A percentile compares a stretch with the other conserved stretches of the same genome.
These are phyloP conservation scores for Acanthosoma haemorrhoidale DNA, from an alignment of 2,888 invertebrate species.

Conservation along the genomic window DNA sequence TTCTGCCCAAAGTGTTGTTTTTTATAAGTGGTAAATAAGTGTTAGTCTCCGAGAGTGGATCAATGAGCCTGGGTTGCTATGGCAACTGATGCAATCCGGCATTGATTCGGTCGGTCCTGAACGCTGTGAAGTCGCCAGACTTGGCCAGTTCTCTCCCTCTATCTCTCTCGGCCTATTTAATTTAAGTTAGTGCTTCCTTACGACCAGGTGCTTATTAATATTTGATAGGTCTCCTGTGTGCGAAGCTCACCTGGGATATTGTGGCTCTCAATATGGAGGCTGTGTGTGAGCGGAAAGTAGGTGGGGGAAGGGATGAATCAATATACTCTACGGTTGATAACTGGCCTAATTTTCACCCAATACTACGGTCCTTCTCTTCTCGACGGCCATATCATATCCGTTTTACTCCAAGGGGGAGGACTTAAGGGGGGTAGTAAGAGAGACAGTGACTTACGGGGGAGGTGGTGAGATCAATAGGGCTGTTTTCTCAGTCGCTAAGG, in stretches of 20 bases:
- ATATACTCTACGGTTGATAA: background rate
- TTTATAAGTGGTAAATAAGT: background rate
- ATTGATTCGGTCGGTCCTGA: slow-evolving; percentile 6
- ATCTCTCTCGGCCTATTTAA: no score
- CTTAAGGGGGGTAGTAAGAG: background rate
- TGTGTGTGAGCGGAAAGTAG: background rate
- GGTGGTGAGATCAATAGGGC: background rate
- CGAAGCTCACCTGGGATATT: background rate
- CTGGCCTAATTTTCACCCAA: background rate
- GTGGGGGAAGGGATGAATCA: background rate
- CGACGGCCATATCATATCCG: background rate
- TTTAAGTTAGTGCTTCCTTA: no score
- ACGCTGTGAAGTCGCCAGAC: background rate
- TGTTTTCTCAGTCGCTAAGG: slow-evolving; percentile 34
- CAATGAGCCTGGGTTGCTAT: slow-evolving; percentile 37
- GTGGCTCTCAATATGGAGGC: background rate
- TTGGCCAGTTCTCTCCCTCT: background rate
- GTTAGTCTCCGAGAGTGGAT: slow-evolving; percentile 36
- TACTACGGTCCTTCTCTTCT: no score
- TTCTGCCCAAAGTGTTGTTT: no score
- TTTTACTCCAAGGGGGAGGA: background rate
- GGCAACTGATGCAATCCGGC: slow-evolving; percentile 33
- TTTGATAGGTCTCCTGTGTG: no score
- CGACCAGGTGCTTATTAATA: no score
- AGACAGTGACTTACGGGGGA: background rate